Conservation (phyloP, 2,797 vertebrate genomes). For the Monodelphis domestica region DNA sequence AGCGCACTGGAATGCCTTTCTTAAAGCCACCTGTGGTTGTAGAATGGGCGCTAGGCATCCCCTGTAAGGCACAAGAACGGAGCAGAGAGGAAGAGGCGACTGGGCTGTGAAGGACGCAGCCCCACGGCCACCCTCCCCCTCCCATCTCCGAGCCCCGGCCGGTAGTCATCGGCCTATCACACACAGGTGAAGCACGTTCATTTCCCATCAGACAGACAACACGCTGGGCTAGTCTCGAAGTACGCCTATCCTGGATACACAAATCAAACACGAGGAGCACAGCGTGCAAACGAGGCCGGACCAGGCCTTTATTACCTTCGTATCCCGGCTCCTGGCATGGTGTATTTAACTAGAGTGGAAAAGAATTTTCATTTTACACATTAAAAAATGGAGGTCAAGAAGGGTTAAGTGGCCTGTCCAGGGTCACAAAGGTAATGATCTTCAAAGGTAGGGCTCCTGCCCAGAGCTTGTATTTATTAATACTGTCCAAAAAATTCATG, state of each 20-base stretch:
- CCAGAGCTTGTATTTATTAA: neutral
- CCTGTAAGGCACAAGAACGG: too few species aligned
- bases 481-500: neutral
- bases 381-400: neutral
- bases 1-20: neutral
- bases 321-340: neutral
- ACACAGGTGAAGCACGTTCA: neutral
- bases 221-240: neutral
- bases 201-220: neutral
- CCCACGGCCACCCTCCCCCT: too few species aligned
- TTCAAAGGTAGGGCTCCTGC: neutral
- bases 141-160: too few species aligned
- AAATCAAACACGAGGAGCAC: neutral
- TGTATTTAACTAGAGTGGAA: neutral
- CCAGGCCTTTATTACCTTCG: neutral
- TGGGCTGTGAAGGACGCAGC: too few species aligned
- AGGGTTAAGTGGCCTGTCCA: neutral
- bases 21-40: too few species aligned
- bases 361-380: neutral
- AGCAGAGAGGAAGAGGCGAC: too few species aligned
- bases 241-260: neutral
- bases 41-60: too few species aligned
- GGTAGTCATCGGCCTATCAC: neutral
- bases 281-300: neutral
- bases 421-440: neutral